Base-by-base conservation (phyloP, 2,888 invertebrate species). In the Agrotis ipsilon region DNA sequence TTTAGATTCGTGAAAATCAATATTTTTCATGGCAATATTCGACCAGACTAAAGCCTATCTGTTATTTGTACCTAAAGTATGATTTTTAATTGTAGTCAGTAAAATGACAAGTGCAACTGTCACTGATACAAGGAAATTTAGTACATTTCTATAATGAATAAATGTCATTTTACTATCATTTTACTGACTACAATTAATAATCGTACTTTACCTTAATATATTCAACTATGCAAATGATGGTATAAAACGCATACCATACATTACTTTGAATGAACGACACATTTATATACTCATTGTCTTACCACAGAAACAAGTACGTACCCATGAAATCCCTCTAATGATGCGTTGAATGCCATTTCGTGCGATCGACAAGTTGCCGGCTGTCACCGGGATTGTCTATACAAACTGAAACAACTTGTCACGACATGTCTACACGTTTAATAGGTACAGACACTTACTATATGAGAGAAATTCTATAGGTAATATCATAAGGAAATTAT, bases 331-430 rank as follows among this genome's bases (percentile, higher is more conserved):
- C 5, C 51, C 32, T 46, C 3, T 48, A 76, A 63, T 16, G 61
- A 69, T 48, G 57, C 48, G 58, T 46, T 66, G 74, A 74, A 74
- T 63, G 59, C 3, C 54, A 54, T 64, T 66, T 45, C 77, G 49
- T 68, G 54, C 58, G 55, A 45, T 77, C 39, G 21, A 54, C 49
- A n/a, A 48, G 43, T 46, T 45, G 49, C 39, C 52, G 24, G 73
- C 32, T 78, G 68, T 78, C 73, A 77, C 64, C 61, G 68, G 48
- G 6, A 21, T 18, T 57, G 46, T 68, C 60, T 68, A 64, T 77
- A 77, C 51, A 64, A 48, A 48, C 32, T 67, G 63, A 21, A 68
- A 51, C 51, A 49, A 72, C 55, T 57, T 73, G 73, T 73, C 77
- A 73, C 32, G 68, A 64, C 19, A 68, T 24, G 19, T 66, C 65